Evolutionary conservation across 1,140 invertebrate species (phyloP), one percentile per base, ranked within the genome.

Genomic region (Bactericera cockerelli): DNA sequence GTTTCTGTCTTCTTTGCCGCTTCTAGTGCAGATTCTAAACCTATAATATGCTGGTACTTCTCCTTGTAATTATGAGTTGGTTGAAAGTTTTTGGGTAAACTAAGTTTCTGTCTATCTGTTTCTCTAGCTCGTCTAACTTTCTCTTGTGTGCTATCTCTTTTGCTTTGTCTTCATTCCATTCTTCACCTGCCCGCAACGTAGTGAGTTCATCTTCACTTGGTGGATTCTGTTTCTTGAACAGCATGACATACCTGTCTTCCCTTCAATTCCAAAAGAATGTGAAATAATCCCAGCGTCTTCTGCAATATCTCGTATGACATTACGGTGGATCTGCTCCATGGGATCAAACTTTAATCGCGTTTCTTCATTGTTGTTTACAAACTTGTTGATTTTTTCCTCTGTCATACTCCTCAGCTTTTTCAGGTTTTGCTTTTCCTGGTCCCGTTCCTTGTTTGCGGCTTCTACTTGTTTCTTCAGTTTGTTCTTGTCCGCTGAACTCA

Each of bases 41-140:
- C 91, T 64, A 93, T 89, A 1, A 93, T 70, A 74, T 93, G 89
- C 63, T 86, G 83, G 76, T 94, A 94, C 73, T 94, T 94, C 65
- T 89, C 83, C 69, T 88, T 85, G 68, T 93, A 94, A 71, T 87
- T 86, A 58, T 77, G 73, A 58, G 75, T 76, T 31, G 82, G 79
- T 8, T 73, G 68, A 66, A 81, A 76, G 60, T 77, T 70, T 67
- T 69, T 65, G 53, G 65, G 66, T 64, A 67, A 68, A 65, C 63
- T 75, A 4, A 70, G 71, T 68, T 71, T 66, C 59, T 70, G 68
- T 65, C 72, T 69, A 31, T 67, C 67, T 21, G 71, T 72, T 60
- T 74, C 70, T 61, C 77, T 75, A 59, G 39, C 55, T 62, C 62
- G 42, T 65, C 62, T 56, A 57, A 22, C 61, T 67, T 62, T 55